These are phyloP conservation scores for Silurus asotus DNA, from an alignment of 2,113 vertebrate species.

Conservation along the genomic window DNA sequence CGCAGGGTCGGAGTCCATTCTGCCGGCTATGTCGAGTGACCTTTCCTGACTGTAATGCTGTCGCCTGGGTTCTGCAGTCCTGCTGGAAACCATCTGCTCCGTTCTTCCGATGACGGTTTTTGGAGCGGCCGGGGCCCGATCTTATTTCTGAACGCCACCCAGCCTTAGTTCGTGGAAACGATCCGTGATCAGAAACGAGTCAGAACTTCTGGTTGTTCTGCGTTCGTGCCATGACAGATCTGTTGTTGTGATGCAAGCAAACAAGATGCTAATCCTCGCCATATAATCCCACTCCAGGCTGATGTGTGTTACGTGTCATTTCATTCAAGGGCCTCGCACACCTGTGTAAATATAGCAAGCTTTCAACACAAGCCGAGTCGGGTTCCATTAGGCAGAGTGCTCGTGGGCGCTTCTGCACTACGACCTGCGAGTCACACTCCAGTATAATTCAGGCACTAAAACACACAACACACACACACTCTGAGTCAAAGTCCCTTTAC, in stretches of 20 bases:
- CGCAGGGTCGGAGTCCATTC: conserved; percentile 29
- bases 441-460: conserved; percentile 55
- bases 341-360: conserved; percentile 33
- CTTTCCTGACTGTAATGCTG: conserved; percentile 74
- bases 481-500: conserved; percentile 43
- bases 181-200: neutral
- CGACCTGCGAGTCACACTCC: conserved; percentile 43
- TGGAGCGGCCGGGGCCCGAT: neutral
- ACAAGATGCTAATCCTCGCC: conserved; percentile 15
- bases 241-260: neutral
- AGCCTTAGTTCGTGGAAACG: neutral
- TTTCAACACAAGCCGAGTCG: conserved; percentile 12
- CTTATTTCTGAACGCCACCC: conserved; percentile 21
- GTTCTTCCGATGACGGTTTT: conserved; percentile 28
- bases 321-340: neutral
- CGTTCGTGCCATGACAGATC: neutral
- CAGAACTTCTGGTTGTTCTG: conserved; percentile 1
- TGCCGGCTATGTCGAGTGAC: conserved; percentile 65
- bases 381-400: conserved; percentile 43
- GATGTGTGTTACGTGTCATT: neutral
- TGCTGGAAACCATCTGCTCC: conserved; percentile 74
- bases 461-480: neutral
- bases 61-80: conserved; percentile 70
- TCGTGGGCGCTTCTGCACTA: conserved; percentile 56
- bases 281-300: conserved; percentile 2